These are phyloP conservation scores for Mythimna impura DNA, from an alignment of 2,888 invertebrate genomes.

Conservation along the genomic window DNA sequence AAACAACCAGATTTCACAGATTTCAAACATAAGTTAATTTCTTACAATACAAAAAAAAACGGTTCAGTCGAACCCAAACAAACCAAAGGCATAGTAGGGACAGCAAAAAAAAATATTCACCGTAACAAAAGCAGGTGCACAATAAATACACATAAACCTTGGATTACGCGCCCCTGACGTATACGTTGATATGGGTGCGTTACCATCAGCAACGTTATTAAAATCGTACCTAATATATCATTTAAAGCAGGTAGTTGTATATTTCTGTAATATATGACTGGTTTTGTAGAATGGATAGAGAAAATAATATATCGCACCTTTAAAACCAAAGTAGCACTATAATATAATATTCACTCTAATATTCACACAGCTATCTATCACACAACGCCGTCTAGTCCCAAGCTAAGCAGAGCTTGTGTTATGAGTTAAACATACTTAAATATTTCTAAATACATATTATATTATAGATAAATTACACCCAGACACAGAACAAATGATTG, in stretches of 20 bases:
- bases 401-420: too few relatives aligned
- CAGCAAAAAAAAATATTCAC: conserved; percentile 38
- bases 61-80: neutral
- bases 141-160: conserved; percentile 66
- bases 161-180: conserved; percentile 77
- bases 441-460: too few relatives aligned
- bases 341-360: too few relatives aligned
- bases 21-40: too few relatives aligned
- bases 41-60: neutral
- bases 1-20: too few relatives aligned
- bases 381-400: too few relatives aligned
- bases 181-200: conserved; percentile 77
- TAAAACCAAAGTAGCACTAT: too few relatives aligned
- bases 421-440: too few relatives aligned
- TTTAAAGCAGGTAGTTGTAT: conserved; percentile 34
- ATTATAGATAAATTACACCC: too few relatives aligned
- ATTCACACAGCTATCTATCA: too few relatives aligned
- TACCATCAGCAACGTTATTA: conserved; percentile 60
- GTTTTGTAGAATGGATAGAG: neutral
- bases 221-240: conserved; percentile 58
- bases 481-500: too few relatives aligned
- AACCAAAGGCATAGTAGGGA: conserved; percentile 18
- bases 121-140: conserved; percentile 60
- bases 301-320: neutral
- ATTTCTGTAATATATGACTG: neutral